phyloP scores from a whole-genome alignment of 2,797 vertebrate species.

The Steatocranus sp. region DNA sequence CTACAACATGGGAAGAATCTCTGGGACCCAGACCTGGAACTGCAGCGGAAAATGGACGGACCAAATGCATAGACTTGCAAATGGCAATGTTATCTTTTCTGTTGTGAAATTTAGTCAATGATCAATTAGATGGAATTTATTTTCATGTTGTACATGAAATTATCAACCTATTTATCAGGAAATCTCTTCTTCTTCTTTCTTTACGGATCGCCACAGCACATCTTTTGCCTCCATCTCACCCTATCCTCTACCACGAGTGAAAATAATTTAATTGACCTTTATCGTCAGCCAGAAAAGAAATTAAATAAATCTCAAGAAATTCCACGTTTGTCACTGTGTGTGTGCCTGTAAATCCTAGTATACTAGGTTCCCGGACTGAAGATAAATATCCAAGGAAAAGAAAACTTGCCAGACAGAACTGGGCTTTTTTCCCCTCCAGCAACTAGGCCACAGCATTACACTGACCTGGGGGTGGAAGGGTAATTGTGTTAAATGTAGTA shows the following conservation, averaged over 20 bases:
- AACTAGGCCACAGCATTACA: constrained; percentile 33
- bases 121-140: background rate
- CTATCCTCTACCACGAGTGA: background rate
- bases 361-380: background rate
- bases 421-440: background rate
- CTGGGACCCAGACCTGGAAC: background rate
- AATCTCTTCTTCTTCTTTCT: background rate
- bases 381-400: background rate
- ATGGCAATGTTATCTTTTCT: background rate
- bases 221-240: background rate
- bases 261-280: background rate
- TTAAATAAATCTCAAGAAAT: background rate
- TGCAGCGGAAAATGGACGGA: background rate
- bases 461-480: background rate
- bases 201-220: background rate
- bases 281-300: background rate
- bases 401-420: background rate
- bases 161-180: background rate
- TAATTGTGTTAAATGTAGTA: constrained; percentile 27
- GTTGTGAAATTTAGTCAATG: background rate
- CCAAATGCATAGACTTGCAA: background rate
- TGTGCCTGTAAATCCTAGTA: background rate
- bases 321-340: background rate
- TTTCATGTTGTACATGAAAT: background rate
- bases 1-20: background rate